Percentiles rank a stretch among this genome's conserved stretches.
These are phyloP conservation scores for Tipula confusa DNA, from an alignment of 2,888 invertebrate species.

Conservation along the genomic window DNA sequence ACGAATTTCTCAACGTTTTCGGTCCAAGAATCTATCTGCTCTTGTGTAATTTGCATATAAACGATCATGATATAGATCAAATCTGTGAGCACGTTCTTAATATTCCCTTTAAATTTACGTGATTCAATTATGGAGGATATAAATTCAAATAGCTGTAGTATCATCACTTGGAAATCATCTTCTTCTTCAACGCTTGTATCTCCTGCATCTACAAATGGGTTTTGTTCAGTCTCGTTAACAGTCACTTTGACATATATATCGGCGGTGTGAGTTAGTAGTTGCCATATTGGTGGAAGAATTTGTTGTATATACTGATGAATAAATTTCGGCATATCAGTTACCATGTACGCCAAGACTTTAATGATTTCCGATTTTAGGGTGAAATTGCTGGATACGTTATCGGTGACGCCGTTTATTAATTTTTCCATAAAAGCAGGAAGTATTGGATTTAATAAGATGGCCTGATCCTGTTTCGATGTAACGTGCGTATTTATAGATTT, in stretches of 20 bases:
- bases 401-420: conserved; percentile 55
- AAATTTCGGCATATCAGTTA: conserved; percentile 59
- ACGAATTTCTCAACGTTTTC: conserved; percentile 63
- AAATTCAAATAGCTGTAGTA: conserved; percentile 65
- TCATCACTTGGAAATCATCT: conserved; percentile 59
- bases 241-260: conserved; percentile 60
- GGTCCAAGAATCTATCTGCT: conserved; percentile 61
- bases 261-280: conserved; percentile 61
- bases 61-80: conserved; percentile 62
- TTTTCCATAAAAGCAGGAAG: conserved; percentile 63
- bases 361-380: conserved; percentile 62
- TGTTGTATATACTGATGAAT: conserved; percentile 57
- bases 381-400: conserved; percentile 55
- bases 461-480: conserved; percentile 53
- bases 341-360: conserved; percentile 58
- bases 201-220: conserved; percentile 54
- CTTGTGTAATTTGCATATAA: conserved; percentile 66
- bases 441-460: conserved; percentile 60
- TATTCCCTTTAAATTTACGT: conserved; percentile 53
- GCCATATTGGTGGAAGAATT: conserved; percentile 64
- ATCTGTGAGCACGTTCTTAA: conserved; percentile 59
- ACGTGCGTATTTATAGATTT: conserved; percentile 45
- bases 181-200: conserved; percentile 55
- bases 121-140: conserved; percentile 58
- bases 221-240: conserved; percentile 56